Conservation (phyloP, 2,797 vertebrate species). For the Antrozous pallidus region DNA sequence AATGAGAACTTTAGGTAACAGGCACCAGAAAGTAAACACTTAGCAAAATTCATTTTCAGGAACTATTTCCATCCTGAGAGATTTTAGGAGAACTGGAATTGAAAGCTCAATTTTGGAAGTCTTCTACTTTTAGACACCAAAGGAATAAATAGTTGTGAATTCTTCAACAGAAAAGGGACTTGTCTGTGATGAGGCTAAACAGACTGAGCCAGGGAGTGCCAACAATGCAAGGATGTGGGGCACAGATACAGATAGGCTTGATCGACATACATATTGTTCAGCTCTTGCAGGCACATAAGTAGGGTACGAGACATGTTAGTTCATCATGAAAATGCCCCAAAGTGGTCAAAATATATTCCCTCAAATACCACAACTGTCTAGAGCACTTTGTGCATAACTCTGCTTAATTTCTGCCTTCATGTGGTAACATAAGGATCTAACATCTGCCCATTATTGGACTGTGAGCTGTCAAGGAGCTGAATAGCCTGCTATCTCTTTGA, state of each 20-base stretch:
- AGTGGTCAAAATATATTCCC: neutral
- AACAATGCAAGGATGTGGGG: fast-evolving
- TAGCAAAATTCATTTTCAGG: neutral
- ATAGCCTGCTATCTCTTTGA: neutral
- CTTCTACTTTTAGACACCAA: neutral
- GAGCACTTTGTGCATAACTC: neutral
- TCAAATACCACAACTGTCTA: neutral
- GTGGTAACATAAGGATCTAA: neutral
- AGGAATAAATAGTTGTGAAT: neutral
- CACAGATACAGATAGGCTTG: neutral
- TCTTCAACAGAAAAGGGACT: neutral
- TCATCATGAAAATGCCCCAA: neutral
- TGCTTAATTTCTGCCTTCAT: neutral
- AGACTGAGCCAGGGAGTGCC: neutral
- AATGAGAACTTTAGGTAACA: neutral
- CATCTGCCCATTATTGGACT: neutral
- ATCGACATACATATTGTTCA: neutral
- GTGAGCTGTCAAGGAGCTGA: too few relatives aligned
- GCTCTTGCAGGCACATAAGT: neutral
- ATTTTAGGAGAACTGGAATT: neutral
- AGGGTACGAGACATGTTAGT: neutral
- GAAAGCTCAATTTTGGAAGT: neutral
- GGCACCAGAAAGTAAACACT: neutral
- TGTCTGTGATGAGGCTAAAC: neutral
- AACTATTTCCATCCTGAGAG: neutral